Conservation (phyloP, 2,113 vertebrate species). For the Anhinga anhinga region DNA sequence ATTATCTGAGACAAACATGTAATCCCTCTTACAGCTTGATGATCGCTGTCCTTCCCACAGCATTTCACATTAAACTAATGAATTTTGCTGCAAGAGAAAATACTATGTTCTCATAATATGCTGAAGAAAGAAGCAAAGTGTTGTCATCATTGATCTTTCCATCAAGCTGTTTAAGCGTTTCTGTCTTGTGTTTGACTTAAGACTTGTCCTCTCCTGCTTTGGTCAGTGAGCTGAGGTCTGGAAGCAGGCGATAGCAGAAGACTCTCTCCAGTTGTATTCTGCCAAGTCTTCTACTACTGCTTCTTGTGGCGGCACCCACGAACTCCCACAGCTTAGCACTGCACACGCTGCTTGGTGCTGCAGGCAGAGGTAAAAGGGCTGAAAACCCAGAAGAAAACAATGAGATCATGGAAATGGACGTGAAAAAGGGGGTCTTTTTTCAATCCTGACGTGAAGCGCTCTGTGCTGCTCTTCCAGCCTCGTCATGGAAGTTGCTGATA, state of each 20-base stretch:
- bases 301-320: neutral
- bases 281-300: neutral
- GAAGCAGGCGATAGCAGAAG: neutral
- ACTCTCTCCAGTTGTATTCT: neutral
- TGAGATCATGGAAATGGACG: neutral
- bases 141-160: neutral
- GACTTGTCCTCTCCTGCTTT: neutral
- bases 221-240: neutral
- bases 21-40: neutral
- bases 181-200: neutral
- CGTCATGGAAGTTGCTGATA: neutral
- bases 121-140: neutral
- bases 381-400: neutral
- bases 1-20: neutral
- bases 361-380: neutral
- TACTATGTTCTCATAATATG: neutral
- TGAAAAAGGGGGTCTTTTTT: neutral
- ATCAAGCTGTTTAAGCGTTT: neutral
- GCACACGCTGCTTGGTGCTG: fast-evolving
- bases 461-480: neutral
- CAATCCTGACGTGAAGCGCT: neutral
- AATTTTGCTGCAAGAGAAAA: neutral
- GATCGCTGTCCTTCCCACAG: neutral
- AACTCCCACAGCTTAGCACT: neutral
- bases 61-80: neutral